Conservation (phyloP, 2,888 invertebrate genomes). For the Caenorhabditis sulstoni region DNA sequence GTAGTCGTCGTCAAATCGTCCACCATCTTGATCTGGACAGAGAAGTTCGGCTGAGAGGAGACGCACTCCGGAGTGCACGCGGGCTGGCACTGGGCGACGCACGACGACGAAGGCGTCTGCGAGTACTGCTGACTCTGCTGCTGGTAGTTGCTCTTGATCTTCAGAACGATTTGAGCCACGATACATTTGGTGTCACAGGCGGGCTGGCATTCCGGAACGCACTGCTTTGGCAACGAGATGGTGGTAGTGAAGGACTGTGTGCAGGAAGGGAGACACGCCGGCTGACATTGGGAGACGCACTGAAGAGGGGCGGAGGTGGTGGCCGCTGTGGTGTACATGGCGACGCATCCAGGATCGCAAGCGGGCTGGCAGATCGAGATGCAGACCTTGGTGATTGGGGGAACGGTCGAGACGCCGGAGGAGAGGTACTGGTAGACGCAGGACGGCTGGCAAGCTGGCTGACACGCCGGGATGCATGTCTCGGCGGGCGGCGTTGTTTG, state of each 20-base stretch:
- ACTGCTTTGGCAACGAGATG: constrained; percentile 41
- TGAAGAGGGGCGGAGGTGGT: constrained; percentile 47
- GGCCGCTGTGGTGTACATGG: constrained; percentile 33
- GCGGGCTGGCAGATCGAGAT: constrained; percentile 57
- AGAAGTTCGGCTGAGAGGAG: constrained; percentile 48
- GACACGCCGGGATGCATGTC: constrained; percentile 54
- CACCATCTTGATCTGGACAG: constrained; percentile 51
- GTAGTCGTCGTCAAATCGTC: constrained; percentile 35
- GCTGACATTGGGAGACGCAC: constrained; percentile 54
- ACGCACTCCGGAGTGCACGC: constrained; percentile 56
- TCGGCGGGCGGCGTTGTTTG: constrained; percentile 29
- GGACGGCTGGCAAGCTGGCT: constrained; percentile 56
- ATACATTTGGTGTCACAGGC: constrained; percentile 62
- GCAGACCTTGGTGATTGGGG: constrained; percentile 47
- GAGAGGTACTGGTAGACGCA: constrained; percentile 53
- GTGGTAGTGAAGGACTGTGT: constrained; percentile 52
- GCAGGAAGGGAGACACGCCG: constrained; percentile 57
- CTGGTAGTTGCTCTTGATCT: constrained; percentile 37
- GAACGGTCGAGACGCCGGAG: constrained; percentile 36
- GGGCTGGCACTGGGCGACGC: constrained; percentile 62
- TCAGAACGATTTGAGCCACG: constrained; percentile 53
- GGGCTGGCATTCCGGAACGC: constrained; percentile 64
- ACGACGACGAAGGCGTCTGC: constrained; percentile 9
- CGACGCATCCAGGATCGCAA: constrained; percentile 60
- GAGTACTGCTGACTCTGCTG: constrained; percentile 29